phyloP scores from a whole-genome alignment of 2,113 vertebrate genomes.

The Halichoerus grypus region DNA sequence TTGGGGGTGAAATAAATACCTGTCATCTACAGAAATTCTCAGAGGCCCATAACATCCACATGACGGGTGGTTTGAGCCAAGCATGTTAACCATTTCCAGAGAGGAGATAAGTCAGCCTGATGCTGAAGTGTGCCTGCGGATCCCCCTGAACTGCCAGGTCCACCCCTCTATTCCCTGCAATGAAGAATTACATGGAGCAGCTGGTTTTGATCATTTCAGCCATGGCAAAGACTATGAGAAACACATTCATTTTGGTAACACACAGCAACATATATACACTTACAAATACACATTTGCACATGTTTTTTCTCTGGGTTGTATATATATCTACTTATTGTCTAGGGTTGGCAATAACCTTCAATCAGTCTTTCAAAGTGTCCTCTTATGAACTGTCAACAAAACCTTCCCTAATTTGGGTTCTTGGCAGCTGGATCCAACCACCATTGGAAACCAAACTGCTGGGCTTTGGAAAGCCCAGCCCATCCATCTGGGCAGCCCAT shows the following conservation, averaged over 20 bases:
- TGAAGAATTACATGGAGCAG: constrained; percentile 54
- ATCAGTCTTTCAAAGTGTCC: constrained; percentile 61
- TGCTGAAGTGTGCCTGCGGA: constrained; percentile 24
- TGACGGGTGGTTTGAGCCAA: not conserved
- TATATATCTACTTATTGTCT: constrained; percentile 57
- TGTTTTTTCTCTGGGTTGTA: constrained; percentile 46
- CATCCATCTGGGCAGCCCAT: constrained; percentile 69
- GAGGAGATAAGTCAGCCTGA: constrained; percentile 20
- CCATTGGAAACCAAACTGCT: constrained; percentile 67
- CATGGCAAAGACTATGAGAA: constrained; percentile 76
- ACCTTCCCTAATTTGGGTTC: constrained; percentile 74
- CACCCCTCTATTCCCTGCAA: constrained; percentile 10
- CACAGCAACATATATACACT: constrained; percentile 44
- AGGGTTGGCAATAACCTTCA: constrained; percentile 52
- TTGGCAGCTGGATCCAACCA: constrained; percentile 71
- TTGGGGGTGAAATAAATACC: constrained; percentile 73
- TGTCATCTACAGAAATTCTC: constrained; percentile 49
- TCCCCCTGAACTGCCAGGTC: constrained; percentile 5
- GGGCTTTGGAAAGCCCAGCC: constrained; percentile 52
- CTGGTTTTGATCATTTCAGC: constrained; percentile 77
- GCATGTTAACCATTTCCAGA: constrained; percentile 59
- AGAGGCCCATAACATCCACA: not conserved
- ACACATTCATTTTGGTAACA: constrained; percentile 77
- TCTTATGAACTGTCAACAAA: constrained; percentile 74
- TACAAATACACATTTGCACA: constrained; percentile 54